Evolutionary conservation across 2,888 invertebrate genomes (phyloP).

Genomic region (Blastobasis lacticolella): DNA sequence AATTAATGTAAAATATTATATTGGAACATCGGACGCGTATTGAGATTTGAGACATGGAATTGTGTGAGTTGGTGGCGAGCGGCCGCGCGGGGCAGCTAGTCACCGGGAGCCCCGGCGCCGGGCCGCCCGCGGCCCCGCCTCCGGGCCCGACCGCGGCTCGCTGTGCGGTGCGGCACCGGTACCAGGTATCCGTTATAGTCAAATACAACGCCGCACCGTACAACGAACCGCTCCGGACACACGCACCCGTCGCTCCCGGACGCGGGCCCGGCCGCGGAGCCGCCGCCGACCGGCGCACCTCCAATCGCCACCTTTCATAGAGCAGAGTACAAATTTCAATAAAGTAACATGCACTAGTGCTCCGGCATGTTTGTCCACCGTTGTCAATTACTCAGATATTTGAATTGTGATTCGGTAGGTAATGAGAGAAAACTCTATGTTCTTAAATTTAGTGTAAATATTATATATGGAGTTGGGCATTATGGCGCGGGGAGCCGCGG

Average conservation of each 20-base stretch:
- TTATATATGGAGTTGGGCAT: conserved; percentile 72
- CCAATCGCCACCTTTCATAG: conserved; percentile 32
- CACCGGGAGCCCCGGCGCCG: conserved; percentile 16
- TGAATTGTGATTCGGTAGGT: conserved; percentile 75
- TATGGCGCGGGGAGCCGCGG: conserved; percentile 58
- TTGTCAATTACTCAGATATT: conserved; percentile 73
- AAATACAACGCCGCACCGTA: no score
- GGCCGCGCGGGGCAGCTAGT: conserved; percentile 22
- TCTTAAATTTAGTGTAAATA: conserved; percentile 72
- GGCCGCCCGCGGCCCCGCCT: no score
- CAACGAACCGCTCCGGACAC: no score
- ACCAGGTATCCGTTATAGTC: no score
- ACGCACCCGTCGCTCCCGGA: no score
- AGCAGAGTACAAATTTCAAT: conserved; percentile 72
- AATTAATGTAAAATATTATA: conserved; percentile 7
- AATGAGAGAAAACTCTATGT: conserved; percentile 72
- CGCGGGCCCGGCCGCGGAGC: no score
- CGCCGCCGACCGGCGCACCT: no score
- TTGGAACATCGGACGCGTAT: conserved; percentile 32
- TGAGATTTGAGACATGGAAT: conserved; percentile 46
- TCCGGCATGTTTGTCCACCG: conserved; percentile 71
- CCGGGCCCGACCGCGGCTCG: no score
- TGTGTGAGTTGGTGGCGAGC: conserved; percentile 27
- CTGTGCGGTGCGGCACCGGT: no score
- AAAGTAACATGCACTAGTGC: conserved; percentile 65